Conservation (phyloP, 2,113 vertebrate genomes). For the Anarrhichthys ocellatus region DNA sequence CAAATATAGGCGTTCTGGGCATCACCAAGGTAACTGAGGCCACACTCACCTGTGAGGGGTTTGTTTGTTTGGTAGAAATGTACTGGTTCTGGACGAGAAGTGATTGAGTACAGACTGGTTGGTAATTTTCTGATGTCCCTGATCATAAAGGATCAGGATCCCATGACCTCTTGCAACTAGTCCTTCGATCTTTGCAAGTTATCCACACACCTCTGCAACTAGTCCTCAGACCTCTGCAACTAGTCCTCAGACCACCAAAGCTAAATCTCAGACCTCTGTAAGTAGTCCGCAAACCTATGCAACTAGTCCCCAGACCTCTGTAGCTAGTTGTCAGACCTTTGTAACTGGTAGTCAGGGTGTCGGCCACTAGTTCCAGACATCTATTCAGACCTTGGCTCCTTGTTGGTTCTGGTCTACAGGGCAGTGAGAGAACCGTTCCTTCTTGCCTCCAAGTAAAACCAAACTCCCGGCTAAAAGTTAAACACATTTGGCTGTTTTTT, state of each 20-base stretch:
- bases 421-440: background rate
- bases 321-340: background rate
- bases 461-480: background rate
- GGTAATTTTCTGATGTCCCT: background rate
- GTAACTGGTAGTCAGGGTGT: background rate
- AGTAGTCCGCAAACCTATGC: background rate
- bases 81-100: background rate
- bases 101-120: background rate
- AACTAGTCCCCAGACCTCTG: background rate
- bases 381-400: background rate
- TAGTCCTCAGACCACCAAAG: background rate
- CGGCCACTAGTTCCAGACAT: background rate
- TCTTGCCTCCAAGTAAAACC: background rate
- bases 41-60: background rate
- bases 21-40: conserved; percentile 92
- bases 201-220: background rate
- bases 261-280: background rate
- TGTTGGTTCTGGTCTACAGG: background rate
- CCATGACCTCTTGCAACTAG: background rate
- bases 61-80: background rate
- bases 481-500: background rate
- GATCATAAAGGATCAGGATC: background rate
- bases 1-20: conserved; percentile 96
- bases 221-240: background rate
- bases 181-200: background rate